phyloP scores from a whole-genome alignment of 1,140 invertebrate species.

The Lanistes nyassanus region DNA sequence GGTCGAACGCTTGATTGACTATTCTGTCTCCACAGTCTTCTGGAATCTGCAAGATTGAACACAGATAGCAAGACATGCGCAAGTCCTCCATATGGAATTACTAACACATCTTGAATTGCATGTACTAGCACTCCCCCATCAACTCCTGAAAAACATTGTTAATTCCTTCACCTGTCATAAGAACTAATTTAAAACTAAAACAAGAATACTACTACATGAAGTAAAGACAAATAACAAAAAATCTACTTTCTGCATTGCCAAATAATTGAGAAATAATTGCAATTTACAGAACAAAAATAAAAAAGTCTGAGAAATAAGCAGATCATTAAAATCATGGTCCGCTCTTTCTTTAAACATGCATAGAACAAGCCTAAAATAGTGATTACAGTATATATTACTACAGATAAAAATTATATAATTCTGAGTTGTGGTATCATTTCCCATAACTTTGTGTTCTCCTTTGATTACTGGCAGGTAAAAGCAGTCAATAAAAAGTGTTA shows the following conservation, averaged over 20 bases:
- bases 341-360: no score
- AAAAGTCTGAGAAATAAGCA: not conserved
- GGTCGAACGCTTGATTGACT: conserved; percentile 81
- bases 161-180: not conserved
- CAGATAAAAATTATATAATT: not conserved
- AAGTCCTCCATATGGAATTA: not conserved
- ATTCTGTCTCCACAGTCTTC: conserved; percentile 81
- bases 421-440: not conserved
- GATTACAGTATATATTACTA: not conserved
- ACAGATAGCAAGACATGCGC: not conserved
- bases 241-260: no score
- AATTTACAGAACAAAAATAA: not conserved
- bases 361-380: not conserved
- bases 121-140: not conserved
- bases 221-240: no score
- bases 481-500: not conserved
- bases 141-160: not conserved
- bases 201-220: no score
- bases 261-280: no score
- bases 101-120: not conserved
- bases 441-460: not conserved
- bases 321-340: no score
- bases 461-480: not conserved
- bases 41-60: conserved; percentile 73
- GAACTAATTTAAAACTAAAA: no score